Percentiles rank a stretch among this genome's conserved stretches.
Evolutionary conservation across 2,113 vertebrate genomes (phyloP).

Genomic region (Onychorhynchus coronatus): DNA sequence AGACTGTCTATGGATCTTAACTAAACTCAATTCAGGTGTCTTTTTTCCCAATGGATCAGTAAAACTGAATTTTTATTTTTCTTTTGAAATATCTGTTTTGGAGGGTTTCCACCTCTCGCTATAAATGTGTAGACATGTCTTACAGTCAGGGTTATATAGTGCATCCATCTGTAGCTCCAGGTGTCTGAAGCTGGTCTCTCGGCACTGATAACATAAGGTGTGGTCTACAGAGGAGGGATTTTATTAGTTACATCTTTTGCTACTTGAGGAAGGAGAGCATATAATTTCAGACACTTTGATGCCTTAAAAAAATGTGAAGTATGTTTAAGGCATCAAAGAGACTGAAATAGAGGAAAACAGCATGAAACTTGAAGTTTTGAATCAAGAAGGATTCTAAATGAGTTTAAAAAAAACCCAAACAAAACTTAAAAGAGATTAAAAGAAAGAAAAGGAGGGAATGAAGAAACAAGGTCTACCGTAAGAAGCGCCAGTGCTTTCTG

Average conservation of each 20-base stretch:
- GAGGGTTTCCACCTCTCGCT: slow-evolving; percentile 40
- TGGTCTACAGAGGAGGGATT: slow-evolving; percentile 46
- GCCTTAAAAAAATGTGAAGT: slow-evolving; percentile 45
- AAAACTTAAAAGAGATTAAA: background rate
- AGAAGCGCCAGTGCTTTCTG: background rate
- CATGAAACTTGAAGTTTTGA: slow-evolving; percentile 17
- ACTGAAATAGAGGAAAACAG: slow-evolving; percentile 41
- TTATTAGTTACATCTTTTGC: slow-evolving; percentile 65
- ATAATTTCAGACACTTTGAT: slow-evolving; percentile 56
- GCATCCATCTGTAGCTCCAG: slow-evolving; percentile 61
- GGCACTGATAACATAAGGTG: slow-evolving; percentile 59
- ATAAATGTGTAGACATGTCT: slow-evolving; percentile 13
- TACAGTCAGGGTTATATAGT: slow-evolving; percentile 23
- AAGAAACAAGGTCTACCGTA: background rate
- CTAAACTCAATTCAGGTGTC: slow-evolving; percentile 25
- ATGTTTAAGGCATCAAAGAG: slow-evolving; percentile 51
- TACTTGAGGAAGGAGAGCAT: slow-evolving; percentile 44
- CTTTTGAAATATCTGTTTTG: slow-evolving; percentile 47
- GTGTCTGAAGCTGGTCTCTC: slow-evolving; percentile 55
- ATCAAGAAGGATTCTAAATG: background rate
- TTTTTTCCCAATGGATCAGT: slow-evolving; percentile 5
- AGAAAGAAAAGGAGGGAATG: background rate
- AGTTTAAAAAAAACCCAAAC: background rate
- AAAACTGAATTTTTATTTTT: slow-evolving; percentile 44
- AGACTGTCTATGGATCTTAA: background rate